phyloP scores from a whole-genome alignment of 2,888 invertebrate genomes.

The Trichogramma evanescens region DNA sequence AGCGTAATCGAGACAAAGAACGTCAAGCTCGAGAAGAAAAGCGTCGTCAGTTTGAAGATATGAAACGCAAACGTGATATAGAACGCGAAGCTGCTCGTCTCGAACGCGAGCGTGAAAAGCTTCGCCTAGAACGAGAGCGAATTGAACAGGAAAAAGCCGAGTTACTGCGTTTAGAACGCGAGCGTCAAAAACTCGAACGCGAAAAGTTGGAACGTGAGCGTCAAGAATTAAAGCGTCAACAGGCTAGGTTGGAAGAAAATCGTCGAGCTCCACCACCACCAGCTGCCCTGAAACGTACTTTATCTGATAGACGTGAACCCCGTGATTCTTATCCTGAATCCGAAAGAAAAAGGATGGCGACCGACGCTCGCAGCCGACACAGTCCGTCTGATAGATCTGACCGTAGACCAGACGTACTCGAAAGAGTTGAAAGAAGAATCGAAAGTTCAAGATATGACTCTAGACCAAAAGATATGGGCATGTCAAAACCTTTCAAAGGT shows the following conservation, averaged over 20 bases:
- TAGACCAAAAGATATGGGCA: conserved; percentile 36
- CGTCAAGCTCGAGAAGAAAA: conserved; percentile 74
- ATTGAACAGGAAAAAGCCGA: conserved; percentile 85
- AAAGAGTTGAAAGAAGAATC: conserved; percentile 41
- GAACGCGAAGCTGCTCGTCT: conserved; percentile 79
- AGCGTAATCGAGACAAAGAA: conserved; percentile 69
- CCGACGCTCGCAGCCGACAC: conserved; percentile 37
- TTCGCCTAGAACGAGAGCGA: conserved; percentile 76
- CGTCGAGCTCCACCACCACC: conserved; percentile 31
- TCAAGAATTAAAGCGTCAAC: conserved; percentile 74
- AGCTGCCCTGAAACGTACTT: conserved; percentile 39
- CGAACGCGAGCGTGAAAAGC: conserved; percentile 72
- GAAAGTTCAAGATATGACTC: conserved; percentile 41
- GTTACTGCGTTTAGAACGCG: conserved; percentile 73
- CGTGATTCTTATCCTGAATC: conserved; percentile 41
- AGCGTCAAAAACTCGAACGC: conserved; percentile 68
- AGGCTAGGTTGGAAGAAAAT: conserved; percentile 51
- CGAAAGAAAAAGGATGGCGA: conserved; percentile 40
- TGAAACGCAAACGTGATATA: conserved; percentile 68
- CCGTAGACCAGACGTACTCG: conserved; percentile 40
- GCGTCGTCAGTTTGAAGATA: conserved; percentile 70
- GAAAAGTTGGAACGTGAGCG: conserved; percentile 73
- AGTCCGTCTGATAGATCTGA: conserved; percentile 38
- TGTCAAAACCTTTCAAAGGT: conserved; percentile 35
- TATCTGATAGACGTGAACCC: conserved; percentile 40